phyloP scores from a whole-genome alignment of 2,888 invertebrate species.

The Elysia crispata region DNA sequence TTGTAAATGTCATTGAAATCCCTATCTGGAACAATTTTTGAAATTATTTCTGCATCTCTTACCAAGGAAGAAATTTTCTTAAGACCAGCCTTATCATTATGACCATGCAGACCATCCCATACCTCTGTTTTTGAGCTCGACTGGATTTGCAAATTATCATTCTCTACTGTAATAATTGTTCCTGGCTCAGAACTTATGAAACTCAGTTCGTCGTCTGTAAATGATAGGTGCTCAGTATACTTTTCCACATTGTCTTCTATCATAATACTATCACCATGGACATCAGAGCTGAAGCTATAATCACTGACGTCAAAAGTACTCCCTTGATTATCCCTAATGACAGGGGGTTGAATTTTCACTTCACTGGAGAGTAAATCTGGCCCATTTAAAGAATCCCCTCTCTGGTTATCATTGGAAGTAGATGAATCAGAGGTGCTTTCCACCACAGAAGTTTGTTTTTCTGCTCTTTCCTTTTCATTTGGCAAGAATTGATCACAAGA shows the following conservation, averaged over 20 bases:
- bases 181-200: neutral
- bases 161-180: neutral
- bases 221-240: neutral
- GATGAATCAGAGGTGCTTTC: neutral
- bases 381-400: slow-evolving; percentile 41
- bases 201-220: no score
- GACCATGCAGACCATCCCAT: neutral
- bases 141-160: neutral
- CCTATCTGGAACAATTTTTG: slow-evolving; percentile 55
- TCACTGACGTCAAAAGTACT: neutral
- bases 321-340: neutral
- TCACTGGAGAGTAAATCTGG: slow-evolving; percentile 11
- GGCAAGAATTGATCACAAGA: slow-evolving; percentile 2
- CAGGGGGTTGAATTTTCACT: neutral
- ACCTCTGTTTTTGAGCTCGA: neutral
- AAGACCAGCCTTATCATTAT: slow-evolving; percentile 37
- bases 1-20: slow-evolving; percentile 60
- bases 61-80: slow-evolving; percentile 60
- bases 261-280: no score
- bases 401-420: slow-evolving; percentile 10
- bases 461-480: neutral
- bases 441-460: slow-evolving; percentile 14
- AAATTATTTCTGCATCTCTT: slow-evolving; percentile 61
- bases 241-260: neutral
- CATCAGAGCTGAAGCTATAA: no score